Evolutionary conservation across 1,140 invertebrate genomes (phyloP), one percentile per base, ranked within the genome.

Genomic region (Trichogramma pretiosum): DNA sequence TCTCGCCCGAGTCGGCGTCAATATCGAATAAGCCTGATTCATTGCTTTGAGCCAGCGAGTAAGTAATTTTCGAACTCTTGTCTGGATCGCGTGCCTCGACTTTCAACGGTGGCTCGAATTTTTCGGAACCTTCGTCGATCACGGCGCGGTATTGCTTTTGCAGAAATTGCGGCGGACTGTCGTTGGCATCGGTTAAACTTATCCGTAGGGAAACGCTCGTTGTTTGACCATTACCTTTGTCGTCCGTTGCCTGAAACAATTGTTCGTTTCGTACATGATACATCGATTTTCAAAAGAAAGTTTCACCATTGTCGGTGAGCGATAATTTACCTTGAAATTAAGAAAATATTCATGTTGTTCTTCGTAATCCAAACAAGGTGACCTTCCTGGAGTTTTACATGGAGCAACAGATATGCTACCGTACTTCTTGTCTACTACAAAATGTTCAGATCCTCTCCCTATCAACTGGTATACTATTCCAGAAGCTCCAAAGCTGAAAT

Each of bases 211-310:
- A 83, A 0, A 89, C 83, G 17, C 82, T 82, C 10, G 80, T 80
- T 9, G 76, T 82, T 56, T 84, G 83, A 0, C 86, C 89, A 35
- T 78, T 72, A 0, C 89, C 89, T 55, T 85, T 78, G 57, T 89
- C 80, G 57, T 95, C 93, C 11, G 82, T 88, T 0, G 89, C 91
- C 82, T 88, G 63, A n/a, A n/a, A n/a, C n/a, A n/a, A n/a, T n/a
- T n/a, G n/a, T n/a, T n/a, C n/a, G n/a, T n/a, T n/a, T n/a, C n/a
- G n/a, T n/a, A n/a, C n/a, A n/a, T n/a, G n/a, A n/a, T n/a, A n/a
- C 7, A 30, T 30, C 7, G 26, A 30, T 9, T 9, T 30, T 30
- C 7, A 30, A 30, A 30, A 30, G 13, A 8, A 30, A 8, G 26
- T 9, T 30, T 30, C 26, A 30, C 7, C n/a, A 13, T 30, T 30